These are phyloP conservation scores for Amniataba percoides DNA, from an alignment of 2,797 vertebrate genomes.

Conservation along the genomic window DNA sequence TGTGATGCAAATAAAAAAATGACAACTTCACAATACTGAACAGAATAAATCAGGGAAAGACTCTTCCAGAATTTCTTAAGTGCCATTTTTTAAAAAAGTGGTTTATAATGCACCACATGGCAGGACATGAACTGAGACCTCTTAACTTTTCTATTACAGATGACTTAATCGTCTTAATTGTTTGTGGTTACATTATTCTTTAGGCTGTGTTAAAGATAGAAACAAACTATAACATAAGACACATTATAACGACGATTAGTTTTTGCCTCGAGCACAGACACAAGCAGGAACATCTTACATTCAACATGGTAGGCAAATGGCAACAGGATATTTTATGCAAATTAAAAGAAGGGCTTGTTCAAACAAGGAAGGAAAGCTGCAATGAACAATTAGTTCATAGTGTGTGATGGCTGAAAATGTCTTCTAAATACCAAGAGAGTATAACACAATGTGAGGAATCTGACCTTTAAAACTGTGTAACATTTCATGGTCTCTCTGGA, in stretches of 20 bases:
- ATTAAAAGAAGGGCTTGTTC: conserved; percentile 49
- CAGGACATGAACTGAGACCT: background rate
- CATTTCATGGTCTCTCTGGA: conserved; percentile 65
- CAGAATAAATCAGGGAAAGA: conserved; percentile 1
- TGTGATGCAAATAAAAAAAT: conserved; percentile 14
- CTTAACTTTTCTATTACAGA: background rate
- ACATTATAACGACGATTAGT: background rate
- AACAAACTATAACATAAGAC: too few relatives aligned
- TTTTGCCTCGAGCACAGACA: conserved; percentile 9
- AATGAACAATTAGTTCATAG: conserved; percentile 47
- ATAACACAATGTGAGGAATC: conserved; percentile 70
- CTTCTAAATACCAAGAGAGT: conserved; percentile 50
- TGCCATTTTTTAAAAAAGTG: background rate
- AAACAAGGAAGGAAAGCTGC: conserved; percentile 57
- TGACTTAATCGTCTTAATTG: background rate
- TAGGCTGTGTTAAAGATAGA: background rate
- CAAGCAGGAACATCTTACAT: conserved; percentile 10
- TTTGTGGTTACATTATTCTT: background rate
- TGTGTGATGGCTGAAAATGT: conserved; percentile 43
- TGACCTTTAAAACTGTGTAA: conserved; percentile 68
- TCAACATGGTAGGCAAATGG: conserved; percentile 44
- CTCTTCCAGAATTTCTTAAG: background rate
- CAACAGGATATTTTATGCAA: conserved; percentile 55
- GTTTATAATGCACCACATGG: background rate
- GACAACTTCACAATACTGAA: conserved; percentile 18